Evolutionary conservation across 1,140 invertebrate genomes (phyloP).

Genomic region (Paralvinella palmiformis): DNA sequence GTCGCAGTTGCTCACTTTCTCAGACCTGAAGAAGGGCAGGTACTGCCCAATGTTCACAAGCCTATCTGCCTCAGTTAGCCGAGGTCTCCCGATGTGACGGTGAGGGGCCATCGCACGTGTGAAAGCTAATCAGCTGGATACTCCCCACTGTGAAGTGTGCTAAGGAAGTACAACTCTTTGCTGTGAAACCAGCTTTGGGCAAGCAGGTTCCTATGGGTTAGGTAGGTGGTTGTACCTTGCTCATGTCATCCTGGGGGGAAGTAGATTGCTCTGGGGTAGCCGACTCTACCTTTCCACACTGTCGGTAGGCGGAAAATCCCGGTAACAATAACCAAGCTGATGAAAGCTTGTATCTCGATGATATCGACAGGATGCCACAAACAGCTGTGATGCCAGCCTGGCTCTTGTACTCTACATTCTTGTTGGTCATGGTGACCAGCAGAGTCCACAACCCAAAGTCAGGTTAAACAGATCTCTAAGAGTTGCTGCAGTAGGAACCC

Average conservation of each 20-base stretch:
- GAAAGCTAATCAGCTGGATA: neutral
- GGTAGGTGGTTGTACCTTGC: neutral
- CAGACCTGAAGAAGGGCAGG: neutral
- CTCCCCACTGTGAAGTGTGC: neutral
- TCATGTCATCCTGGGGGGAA: neutral
- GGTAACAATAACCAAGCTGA: neutral
- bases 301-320: neutral
- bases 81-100: neutral
- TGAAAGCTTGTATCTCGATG: neutral
- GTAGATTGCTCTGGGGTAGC: conserved; percentile 4
- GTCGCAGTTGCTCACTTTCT: neutral
- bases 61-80: neutral
- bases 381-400: too few relatives aligned
- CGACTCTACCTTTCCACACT: conserved; percentile 4
- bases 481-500: neutral
- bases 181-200: neutral
- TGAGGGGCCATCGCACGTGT: neutral
- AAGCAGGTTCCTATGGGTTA: neutral
- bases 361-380: conserved; percentile 1
- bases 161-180: too few relatives aligned
- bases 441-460: conserved; percentile 1
- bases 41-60: neutral
- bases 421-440: neutral
- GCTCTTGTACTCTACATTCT: neutral
- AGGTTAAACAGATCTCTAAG: neutral